Base-by-base conservation (phyloP, 2,113 vertebrate species). In the Ginglymostoma cirratum region DNA sequence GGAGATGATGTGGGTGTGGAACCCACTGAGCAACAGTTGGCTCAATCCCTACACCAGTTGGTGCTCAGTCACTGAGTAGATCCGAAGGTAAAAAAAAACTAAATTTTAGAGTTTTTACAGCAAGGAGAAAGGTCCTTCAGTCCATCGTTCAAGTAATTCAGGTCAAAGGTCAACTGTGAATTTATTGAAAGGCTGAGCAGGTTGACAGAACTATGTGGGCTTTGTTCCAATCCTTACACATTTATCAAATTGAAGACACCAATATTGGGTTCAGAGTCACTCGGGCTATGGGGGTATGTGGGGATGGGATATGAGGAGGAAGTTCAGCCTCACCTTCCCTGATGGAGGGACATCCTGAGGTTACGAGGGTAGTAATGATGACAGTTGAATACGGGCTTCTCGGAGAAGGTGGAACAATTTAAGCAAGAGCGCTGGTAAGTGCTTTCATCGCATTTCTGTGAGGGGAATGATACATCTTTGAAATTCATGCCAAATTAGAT, bases 401-500 rank as follows among this genome's bases (percentile, higher is more conserved):
- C 4, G 2, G 80, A 45, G 38, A 7, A 38, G 38, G 5, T 55
- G 10, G 24, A 21, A 89, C 24, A 87, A 48, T 24, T 6, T 86
- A 5, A 14, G 27, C 23, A 55, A 55, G 30, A 55, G 52, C 14
- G 34, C 3, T 92, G 5, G 15, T n/a, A 24, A 30, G 48, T 95
- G 4, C 24, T 70, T 70, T n/a, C 15, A 14, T 12, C 93, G 24
- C 24, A 27, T 45, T 14, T 5, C 42, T 42, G 3, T 70, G 17
- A 95, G 45, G 38, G 67, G 23, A 70, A 48, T 27, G 10, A 69
- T 69, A 15, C 66, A 30, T 2, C 65, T 69, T 42, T 95, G 67
- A 70, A 24, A 70, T 72, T 70, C 93, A 24, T 24, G 42, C 66
- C 93, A 95, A 95, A 95, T 95, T 45, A 95, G 67, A 70, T 34